Conservation (phyloP, 2,113 vertebrate genomes). For the Hylia prasina region DNA sequence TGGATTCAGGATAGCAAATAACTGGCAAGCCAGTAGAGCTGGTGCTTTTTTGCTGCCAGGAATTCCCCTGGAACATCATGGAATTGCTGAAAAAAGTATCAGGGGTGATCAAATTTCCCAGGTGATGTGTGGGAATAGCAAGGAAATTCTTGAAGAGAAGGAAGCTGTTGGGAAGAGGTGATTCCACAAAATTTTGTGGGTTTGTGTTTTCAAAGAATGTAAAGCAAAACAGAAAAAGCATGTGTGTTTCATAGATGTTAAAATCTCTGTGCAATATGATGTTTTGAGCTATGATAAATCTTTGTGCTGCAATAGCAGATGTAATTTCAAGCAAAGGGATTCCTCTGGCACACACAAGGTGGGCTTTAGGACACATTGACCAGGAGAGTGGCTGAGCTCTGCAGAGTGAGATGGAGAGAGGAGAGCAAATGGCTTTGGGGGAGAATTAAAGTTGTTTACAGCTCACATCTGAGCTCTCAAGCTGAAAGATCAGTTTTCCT, state of each 20-base stretch:
- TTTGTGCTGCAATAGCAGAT: not conserved
- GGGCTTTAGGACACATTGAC: accelerated
- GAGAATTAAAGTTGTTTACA: constrained; percentile 32
- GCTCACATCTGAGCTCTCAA: not conserved
- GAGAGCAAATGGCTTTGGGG: not conserved
- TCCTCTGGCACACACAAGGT: not conserved
- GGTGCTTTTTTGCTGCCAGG: not conserved
- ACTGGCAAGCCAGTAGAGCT: not conserved
- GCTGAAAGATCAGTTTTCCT: constrained; percentile 3
- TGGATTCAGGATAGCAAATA: not conserved
- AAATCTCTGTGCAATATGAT: accelerated
- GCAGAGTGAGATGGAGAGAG: not conserved
- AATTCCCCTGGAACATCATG: accelerated
- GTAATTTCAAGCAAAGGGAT: not conserved
- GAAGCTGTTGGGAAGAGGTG: not conserved
- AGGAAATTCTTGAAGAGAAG: not conserved
- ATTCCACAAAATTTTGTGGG: no score
- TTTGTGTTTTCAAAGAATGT: not conserved
- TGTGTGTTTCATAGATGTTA: accelerated
- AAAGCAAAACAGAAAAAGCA: accelerated
- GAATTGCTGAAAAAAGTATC: not conserved
- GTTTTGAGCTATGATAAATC: not conserved
- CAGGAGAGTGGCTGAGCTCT: not conserved
- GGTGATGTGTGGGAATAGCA: accelerated
- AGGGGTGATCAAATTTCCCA: not conserved